Evolutionary conservation across 2,797 vertebrate genomes (phyloP), one percentile per base, ranked within the genome.

Genomic region (Chloroceryle inda): DNA sequence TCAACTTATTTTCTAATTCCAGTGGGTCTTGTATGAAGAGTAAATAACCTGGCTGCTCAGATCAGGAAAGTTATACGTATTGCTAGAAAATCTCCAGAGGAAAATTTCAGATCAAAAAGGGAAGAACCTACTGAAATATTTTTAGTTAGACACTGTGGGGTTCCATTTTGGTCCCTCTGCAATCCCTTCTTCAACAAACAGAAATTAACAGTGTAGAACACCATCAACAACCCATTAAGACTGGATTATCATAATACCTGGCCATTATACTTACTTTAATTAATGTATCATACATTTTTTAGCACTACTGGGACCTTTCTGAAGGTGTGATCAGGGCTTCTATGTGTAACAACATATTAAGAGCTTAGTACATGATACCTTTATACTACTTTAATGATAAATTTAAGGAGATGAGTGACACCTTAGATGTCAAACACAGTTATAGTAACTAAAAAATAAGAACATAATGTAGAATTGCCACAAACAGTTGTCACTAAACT

Each of bases 1-100:
- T 82, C 88, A 82, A 23, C 14, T 35, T 72, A 9, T 79, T 78
- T 95, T 92, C 62, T 82, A 73, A 69, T 73, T 89, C 86, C 42
- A 33, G 13, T 33, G 55, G 17, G 62, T 72, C 62, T 75, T 82
- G 50, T 88, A 78, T 73, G 23, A 26, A 76, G 38, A 87, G 69
- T 84, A 88, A 81, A 86, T 88, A 92, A 83, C 8, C 29, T 72
- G 31, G n/a, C 27, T 66, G 13, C 19, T 78, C 21, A 42, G 23
- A 81, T 64, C 67, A 61, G 23, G 18, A 24, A 63, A 80, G 47
- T 68, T 86, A 3, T 24, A 84, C 21, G 49, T 93, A 35, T 37
- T 61, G 11, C 40, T 94, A 45, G 12, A 49, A 92, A 94, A 75
- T 3, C 15, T 78, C 33, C 71, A 38, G 50, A 72, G 50, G 37